Conservation (phyloP, 2,888 invertebrate genomes). For the Lamellibrachia columna region DNA sequence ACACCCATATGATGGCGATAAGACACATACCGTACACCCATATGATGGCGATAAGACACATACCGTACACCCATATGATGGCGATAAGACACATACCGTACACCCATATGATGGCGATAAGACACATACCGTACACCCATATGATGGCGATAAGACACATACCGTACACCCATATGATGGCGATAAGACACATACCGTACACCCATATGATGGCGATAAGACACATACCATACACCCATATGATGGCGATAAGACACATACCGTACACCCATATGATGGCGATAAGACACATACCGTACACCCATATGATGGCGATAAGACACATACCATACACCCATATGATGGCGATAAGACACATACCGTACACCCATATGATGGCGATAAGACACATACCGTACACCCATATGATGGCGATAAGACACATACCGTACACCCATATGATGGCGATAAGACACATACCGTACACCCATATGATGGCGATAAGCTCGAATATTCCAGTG, state of each 20-base stretch:
- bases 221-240: too few species aligned
- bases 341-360: conserved; percentile 50
- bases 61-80: conserved; percentile 63
- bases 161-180: too few species aligned
- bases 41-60: neutral
- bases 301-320: too few species aligned
- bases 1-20: conserved; percentile 57
- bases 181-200: conserved; percentile 54
- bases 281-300: conserved; percentile 38
- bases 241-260: conserved; percentile 38
- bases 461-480: conserved; percentile 60
- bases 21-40: conserved; percentile 28
- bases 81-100: conserved; percentile 44
- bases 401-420: conserved; percentile 51
- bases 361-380: too few species aligned
- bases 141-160: conserved; percentile 53
- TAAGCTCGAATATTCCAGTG: conserved; percentile 59
- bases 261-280: conserved; percentile 62
- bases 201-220: conserved; percentile 56
- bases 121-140: conserved; percentile 59
- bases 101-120: too few species aligned
- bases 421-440: too few species aligned
- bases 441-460: conserved; percentile 46
- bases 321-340: conserved; percentile 61
- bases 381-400: conserved; percentile 56